Base-by-base conservation (phyloP, 2,888 invertebrate species). In the Aspidiotus rigidus region DNA sequence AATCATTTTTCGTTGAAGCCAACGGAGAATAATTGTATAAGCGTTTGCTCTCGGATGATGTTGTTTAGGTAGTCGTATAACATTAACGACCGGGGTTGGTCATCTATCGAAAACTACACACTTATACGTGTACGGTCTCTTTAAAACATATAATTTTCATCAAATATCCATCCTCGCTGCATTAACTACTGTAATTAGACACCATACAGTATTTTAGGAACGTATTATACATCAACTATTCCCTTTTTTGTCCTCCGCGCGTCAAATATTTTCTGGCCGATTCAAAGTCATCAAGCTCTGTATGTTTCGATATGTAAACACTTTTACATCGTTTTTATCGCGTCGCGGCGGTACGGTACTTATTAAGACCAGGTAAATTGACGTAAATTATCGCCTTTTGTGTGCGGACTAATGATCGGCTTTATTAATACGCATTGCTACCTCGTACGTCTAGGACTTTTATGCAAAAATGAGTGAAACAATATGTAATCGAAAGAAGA, bases 101-200 rank as follows among this genome's bases (percentile, higher is more conserved):
- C 57, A 67, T 67, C 67, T 67, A 67, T 67, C 67, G 67, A 57
- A 60, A 49, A 60, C 60, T 67, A 67, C 67, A 67, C 67, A 53
- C 60, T 67, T 67, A 28, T 39, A 59, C 67, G 42, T 44, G 67
- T 49, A 59, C 67, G 60, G 67, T 67, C 67, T 67, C 49, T 59
- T 67, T 42, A 67, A 67, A 67, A 67, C 67, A 60, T 67, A 67
- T 67, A 67, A 67, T 67, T 67, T 67, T 67, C 67, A 67, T 67
- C 67, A 67, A 67, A 67, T 67, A 67, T 57, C 60, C 67, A 67
- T 67, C 57, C 49, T 42, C 44, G 59, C 44, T 39, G 59, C 49
- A 57, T 59, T 67, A 49, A 67, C 67, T 49, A 57, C 7, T 44
- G 60, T 67, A 67, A 67, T 67, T 67, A 67, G 57, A 60, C 67